These are phyloP conservation scores for Leptopilina boulardi DNA, from an alignment of 1,140 invertebrate genomes.

Conservation along the genomic window DNA sequence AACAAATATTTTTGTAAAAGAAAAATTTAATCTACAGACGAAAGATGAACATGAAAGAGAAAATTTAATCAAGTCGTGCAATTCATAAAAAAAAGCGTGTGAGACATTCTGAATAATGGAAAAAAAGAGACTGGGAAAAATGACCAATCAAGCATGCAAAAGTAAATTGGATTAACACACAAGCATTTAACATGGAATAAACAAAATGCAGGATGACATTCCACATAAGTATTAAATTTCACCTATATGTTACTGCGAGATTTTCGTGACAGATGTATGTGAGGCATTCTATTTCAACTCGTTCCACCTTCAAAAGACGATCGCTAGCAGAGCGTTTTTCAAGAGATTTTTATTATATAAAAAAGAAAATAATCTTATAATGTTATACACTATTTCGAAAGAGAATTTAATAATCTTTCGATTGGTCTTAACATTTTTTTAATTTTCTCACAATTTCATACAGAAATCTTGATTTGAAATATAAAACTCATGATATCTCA, in stretches of 20 bases:
- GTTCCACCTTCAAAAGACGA: no score
- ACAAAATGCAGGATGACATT: background rate
- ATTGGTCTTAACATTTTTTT: no score
- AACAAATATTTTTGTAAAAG: background rate
- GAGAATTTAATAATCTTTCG: no score
- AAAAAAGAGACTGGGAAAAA: background rate
- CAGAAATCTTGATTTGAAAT: no score
- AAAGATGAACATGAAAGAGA: background rate
- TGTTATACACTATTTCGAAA: no score
- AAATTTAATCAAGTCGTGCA: background rate
- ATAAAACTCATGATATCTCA: no score
- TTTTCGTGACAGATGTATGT: slow-evolving; percentile 64
- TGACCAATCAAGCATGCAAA: slow-evolving; percentile 13
- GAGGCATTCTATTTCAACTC: no score
- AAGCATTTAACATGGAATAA: slow-evolving; percentile 18
- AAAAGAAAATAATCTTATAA: no score
- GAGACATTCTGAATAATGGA: background rate
- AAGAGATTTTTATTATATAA: no score
- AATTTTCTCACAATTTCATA: no score
- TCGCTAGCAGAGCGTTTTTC: no score
- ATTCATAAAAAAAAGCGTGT: background rate
- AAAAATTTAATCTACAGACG: slow-evolving; percentile 9
- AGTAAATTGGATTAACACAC: slow-evolving; percentile 2
- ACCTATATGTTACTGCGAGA: slow-evolving; percentile 73
- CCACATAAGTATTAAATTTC: slow-evolving; percentile 65